Evolutionary conservation across 2,797 vertebrate species (phyloP), one percentile per base, ranked within the genome.

Genomic region (Argya squamiceps): DNA sequence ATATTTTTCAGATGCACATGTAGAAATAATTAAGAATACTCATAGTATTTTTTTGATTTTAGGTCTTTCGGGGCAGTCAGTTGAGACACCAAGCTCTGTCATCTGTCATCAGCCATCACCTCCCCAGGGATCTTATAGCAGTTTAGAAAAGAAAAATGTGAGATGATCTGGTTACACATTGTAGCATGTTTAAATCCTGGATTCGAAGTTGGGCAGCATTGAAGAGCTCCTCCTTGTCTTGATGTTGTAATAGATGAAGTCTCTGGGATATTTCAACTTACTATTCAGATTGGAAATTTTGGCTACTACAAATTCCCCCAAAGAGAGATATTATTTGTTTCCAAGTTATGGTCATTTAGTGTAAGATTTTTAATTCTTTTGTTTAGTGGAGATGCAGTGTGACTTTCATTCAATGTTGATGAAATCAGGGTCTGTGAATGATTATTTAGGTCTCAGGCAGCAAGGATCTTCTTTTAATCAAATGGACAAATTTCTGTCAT

Each of bases 41-140:
- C 30, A 20, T 24, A 77, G 37, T 84, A 50, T 74, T 89, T 97
- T 97, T 97, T 97, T 97, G 56, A 95, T 94, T 84, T 97, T 55
- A 86, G 50, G 94, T 97, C 97, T 98, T 97, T 98, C 83, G 70
- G 92, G 97, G 95, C 97, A 98, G 96, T 98, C 96, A 94, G 87
- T 97, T 97, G 97, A 97, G 97, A 97, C 75, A 97, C 93, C 89
- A 96, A 95, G 97, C 97, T 97, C 93, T 97, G 94, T 97, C 97
- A 97, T 98, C 97, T 98, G 97, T 98, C 97, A 97, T 98, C 98
- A 98, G 95, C 97, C 96, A 92, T 98, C 97, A 96, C 97, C 97
- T 98, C 98, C 97, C 96, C 88, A 56, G 97, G 97, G 98, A 98
- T 97, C 84, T 95, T 92, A 77, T 10, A 94, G 55, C 44, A 22